These are phyloP conservation scores for Felis chaus DNA, from an alignment of 2,113 vertebrate species.

Conservation along the genomic window DNA sequence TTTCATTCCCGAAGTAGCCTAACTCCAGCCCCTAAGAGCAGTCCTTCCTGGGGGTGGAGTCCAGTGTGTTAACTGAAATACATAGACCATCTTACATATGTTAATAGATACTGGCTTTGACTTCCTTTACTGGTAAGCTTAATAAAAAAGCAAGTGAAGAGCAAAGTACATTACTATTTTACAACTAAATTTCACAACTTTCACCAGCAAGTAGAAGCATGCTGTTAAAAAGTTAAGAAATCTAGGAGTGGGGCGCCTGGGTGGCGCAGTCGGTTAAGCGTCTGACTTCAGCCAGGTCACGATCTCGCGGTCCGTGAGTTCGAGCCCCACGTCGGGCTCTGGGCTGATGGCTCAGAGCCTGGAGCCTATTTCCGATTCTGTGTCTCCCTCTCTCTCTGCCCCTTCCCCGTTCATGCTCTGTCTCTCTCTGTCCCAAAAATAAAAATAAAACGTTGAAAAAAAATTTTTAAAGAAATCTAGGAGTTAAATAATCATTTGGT, in stretches of 20 bases:
- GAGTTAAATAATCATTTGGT: not conserved
- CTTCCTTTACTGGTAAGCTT: conserved; percentile 29
- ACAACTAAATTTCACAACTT: conserved; percentile 18
- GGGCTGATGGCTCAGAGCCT: no score
- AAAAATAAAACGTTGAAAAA: no score
- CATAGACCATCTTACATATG: not conserved
- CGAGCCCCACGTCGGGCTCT: no score
- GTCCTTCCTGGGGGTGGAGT: not conserved
- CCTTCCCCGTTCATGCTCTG: no score
- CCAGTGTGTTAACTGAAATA: not conserved
- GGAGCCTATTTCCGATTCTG: no score
- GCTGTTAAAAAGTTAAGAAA: conserved; percentile 7
- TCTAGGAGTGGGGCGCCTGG: not conserved
- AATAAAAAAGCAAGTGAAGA: conserved; percentile 11
- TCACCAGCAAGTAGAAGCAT: not conserved
- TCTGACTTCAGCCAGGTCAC: no score
- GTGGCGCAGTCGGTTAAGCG: no score
- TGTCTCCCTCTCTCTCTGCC: no score
- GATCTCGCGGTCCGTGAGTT: no score
- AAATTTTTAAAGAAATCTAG: not conserved
- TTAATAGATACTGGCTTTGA: not conserved
- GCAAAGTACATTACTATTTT: not conserved
- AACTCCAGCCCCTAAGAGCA: not conserved
- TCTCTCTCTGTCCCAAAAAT: no score
- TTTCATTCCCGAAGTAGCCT: not conserved